Evolutionary conservation across 2,888 invertebrate genomes (phyloP).

Genomic region (Panopea generosa): DNA sequence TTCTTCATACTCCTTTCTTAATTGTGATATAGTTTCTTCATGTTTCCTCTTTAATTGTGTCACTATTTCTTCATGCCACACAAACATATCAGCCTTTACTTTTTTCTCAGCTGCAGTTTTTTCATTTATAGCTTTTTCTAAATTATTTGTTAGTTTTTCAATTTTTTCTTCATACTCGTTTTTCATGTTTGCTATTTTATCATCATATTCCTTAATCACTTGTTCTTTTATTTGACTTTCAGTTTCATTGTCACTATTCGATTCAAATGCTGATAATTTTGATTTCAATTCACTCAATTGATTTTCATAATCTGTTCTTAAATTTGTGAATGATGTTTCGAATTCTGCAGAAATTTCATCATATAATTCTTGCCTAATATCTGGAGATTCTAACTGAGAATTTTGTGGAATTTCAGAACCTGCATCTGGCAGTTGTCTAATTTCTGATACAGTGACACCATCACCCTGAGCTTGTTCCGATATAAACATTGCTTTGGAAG

Average conservation of each 20-base stretch:
- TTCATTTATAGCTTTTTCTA: constrained; percentile 48
- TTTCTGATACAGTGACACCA: constrained; percentile 7
- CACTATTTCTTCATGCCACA: constrained; percentile 62
- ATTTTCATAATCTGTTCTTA: constrained; percentile 57
- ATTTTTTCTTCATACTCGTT: constrained; percentile 46
- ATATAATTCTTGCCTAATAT: constrained; percentile 42
- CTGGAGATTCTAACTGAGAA: constrained; percentile 16
- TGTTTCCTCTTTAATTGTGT: constrained; percentile 54
- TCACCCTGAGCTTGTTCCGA: constrained; percentile 17
- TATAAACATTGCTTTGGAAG: constrained; percentile 6
- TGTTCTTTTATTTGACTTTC: constrained; percentile 39
- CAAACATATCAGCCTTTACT: constrained; percentile 65
- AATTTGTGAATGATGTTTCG: constrained; percentile 27
- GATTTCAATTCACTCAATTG: constrained; percentile 48
- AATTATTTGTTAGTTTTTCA: constrained; percentile 24
- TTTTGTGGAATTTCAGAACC: constrained; percentile 23
- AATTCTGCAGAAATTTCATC: constrained; percentile 41
- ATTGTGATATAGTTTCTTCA: constrained; percentile 49
- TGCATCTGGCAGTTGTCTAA: constrained; percentile 29
- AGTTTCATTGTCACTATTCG: constrained; percentile 12
- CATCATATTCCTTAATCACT: constrained; percentile 58
- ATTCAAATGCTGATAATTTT: constrained; percentile 39
- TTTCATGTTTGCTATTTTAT: constrained; percentile 49
- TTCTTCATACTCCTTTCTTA: constrained; percentile 67
- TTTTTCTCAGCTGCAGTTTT: constrained; percentile 56